Conservation (phyloP, 2,888 invertebrate genomes). For the Esperia sulphurella region DNA sequence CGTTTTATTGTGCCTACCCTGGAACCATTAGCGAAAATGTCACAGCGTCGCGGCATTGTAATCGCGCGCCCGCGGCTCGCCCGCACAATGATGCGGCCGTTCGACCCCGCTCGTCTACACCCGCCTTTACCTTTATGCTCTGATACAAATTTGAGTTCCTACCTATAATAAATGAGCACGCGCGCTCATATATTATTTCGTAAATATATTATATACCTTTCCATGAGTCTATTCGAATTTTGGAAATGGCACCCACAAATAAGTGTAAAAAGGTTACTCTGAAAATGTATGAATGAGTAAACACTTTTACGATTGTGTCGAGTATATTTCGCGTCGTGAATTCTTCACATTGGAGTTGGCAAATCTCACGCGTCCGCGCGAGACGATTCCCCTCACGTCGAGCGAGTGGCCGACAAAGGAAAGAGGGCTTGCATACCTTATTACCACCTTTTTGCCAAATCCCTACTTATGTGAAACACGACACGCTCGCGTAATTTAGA, state of each 20-base stretch:
- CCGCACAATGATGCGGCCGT: constrained; percentile 71
- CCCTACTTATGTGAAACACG: constrained; percentile 72
- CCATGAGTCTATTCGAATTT: constrained; percentile 32
- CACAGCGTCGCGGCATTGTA: constrained; percentile 74
- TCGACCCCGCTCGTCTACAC: constrained; percentile 63
- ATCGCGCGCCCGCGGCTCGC: constrained; percentile 62
- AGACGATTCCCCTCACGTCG: constrained; percentile 72
- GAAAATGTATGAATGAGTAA: constrained; percentile 51
- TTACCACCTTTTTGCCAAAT: constrained; percentile 75
- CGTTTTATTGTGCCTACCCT: constrained; percentile 77
- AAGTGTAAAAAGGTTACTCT: constrained; percentile 28
- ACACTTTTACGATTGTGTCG: constrained; percentile 50
- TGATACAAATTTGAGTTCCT: constrained; percentile 71
- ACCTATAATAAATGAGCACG: constrained; percentile 57
- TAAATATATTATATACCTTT: constrained; percentile 33
- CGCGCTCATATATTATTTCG: constrained; percentile 43
- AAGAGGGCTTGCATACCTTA: constrained; percentile 78
- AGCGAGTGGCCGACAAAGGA: constrained; percentile 76
- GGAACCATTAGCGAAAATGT: constrained; percentile 79
- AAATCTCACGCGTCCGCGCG: constrained; percentile 49
- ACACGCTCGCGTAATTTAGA: constrained; percentile 59
- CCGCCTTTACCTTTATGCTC: constrained; percentile 66
- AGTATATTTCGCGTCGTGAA: constrained; percentile 51
- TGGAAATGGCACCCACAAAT: constrained; percentile 28
- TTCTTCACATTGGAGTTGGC: constrained; percentile 54